These are phyloP conservation scores for Phrixothrix hirtus DNA, from an alignment of 2,888 invertebrate species.

Conservation along the genomic window DNA sequence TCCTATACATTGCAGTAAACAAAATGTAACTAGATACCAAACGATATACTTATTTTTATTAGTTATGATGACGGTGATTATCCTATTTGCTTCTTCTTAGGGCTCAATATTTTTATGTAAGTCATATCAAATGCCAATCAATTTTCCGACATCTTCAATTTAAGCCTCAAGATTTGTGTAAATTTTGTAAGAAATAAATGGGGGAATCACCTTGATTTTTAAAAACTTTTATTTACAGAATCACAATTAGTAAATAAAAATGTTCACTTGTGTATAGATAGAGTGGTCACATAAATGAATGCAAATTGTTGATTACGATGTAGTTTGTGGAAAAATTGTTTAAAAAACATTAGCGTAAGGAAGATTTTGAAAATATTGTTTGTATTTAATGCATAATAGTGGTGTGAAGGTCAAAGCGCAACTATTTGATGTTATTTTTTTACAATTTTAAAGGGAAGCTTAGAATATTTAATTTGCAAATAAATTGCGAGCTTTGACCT, in stretches of 20 bases:
- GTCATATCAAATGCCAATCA: too few species aligned
- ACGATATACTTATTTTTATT: too few species aligned
- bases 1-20: too few species aligned
- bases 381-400: constrained; percentile 17
- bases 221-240: background rate
- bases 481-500: constrained; percentile 11
- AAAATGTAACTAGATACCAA: too few species aligned
- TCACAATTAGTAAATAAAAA: constrained; percentile 22
- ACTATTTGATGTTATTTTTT: background rate
- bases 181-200: too few species aligned
- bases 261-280: constrained; percentile 34
- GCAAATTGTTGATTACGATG: constrained; percentile 40
- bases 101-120: too few species aligned
- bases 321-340: constrained; percentile 34
- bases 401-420: constrained; percentile 10
- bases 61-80: too few species aligned
- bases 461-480: too few species aligned
- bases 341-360: constrained; percentile 26
- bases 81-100: too few species aligned
- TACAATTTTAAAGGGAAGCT: too few species aligned
- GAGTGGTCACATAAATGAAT: constrained; percentile 35
- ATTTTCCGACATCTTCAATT: too few species aligned
- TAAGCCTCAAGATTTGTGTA: too few species aligned
- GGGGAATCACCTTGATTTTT: background rate
- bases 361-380: constrained; percentile 32